Evolutionary conservation across 2,113 vertebrate genomes (phyloP).

Genomic region (Xenopus borealis): DNA sequence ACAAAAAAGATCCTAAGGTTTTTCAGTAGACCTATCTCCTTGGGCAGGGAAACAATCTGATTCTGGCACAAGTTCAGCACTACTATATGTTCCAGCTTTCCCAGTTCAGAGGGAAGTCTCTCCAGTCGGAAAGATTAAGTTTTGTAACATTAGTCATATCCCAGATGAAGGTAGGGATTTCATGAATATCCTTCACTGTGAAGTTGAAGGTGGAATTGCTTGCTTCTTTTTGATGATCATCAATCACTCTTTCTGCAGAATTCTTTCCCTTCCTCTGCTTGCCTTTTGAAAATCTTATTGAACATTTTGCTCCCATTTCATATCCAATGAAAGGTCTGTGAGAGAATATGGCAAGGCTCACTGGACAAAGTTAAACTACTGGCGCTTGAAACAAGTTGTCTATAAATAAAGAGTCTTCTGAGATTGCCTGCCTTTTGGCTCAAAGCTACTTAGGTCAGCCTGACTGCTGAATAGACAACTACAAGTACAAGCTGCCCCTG

Average conservation of each 20-base stretch:
- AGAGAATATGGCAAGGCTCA: neutral
- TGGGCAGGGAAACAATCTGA: constrained; percentile 68
- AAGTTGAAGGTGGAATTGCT: constrained; percentile 79
- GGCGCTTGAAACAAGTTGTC: neutral
- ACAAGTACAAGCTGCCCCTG: constrained; percentile 80
- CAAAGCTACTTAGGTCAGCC: too few species aligned
- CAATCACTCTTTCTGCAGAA: constrained; percentile 63
- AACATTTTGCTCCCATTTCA: constrained; percentile 71
- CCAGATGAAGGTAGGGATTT: constrained; percentile 81
- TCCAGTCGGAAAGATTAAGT: constrained; percentile 83
- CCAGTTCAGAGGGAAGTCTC: constrained; percentile 71
- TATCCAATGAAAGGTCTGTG: constrained; percentile 33
- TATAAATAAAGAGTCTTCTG: neutral
- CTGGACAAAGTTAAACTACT: neutral
- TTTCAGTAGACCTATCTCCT: constrained; percentile 80
- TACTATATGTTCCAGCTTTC: constrained; percentile 78
- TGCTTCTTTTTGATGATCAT: constrained; percentile 62
- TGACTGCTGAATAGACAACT: constrained; percentile 58
- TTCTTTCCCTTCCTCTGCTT: constrained; percentile 58
- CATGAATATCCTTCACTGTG: constrained; percentile 78
- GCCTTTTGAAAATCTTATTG: constrained; percentile 54
- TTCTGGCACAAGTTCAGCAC: constrained; percentile 75
- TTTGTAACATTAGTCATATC: constrained; percentile 85
- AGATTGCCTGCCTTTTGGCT: neutral
- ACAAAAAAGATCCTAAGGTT: constrained; percentile 84